These are phyloP conservation scores for Troides helena DNA, from an alignment of 2,888 invertebrate genomes.

Conservation along the genomic window DNA sequence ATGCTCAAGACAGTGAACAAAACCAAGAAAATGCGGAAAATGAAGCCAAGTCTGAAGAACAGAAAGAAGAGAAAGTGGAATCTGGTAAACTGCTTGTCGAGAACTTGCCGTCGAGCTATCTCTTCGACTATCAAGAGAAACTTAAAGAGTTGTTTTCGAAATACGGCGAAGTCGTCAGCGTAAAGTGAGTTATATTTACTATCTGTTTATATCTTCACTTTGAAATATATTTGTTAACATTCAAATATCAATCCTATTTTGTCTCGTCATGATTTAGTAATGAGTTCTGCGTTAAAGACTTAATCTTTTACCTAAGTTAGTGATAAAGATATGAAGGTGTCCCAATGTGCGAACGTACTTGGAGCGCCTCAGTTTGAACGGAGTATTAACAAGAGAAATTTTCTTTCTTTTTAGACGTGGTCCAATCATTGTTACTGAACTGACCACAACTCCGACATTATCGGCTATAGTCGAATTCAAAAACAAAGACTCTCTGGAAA, in stretches of 20 bases:
- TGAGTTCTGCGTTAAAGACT: constrained; percentile 28
- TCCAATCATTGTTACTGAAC: constrained; percentile 80
- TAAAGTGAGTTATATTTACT: constrained; percentile 60
- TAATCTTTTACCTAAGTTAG: constrained; percentile 25
- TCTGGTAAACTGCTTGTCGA: constrained; percentile 75
- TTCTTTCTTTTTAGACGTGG: constrained; percentile 81
- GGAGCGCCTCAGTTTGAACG: constrained; percentile 51
- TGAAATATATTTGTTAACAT: constrained; percentile 62
- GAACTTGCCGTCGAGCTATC: constrained; percentile 70
- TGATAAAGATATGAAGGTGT: constrained; percentile 40
- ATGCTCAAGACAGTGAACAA: constrained; percentile 41
- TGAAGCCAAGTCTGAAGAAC: constrained; percentile 54
- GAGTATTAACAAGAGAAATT: constrained; percentile 74
- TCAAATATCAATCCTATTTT: constrained; percentile 74
- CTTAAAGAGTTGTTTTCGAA: constrained; percentile 75
- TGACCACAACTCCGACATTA: constrained; percentile 80
- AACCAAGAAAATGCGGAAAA: constrained; percentile 47
- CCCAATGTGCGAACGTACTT: constrained; percentile 60
- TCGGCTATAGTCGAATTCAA: constrained; percentile 80
- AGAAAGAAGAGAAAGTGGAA: constrained; percentile 70
- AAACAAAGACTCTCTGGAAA: constrained; percentile 80
- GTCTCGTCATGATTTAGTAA: constrained; percentile 33
- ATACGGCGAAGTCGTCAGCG: constrained; percentile 64
- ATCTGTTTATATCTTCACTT: constrained; percentile 32
- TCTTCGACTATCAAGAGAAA: constrained; percentile 76